These are phyloP conservation scores for Dryobotodes eremita DNA, from an alignment of 2,888 invertebrate genomes.

Conservation along the genomic window DNA sequence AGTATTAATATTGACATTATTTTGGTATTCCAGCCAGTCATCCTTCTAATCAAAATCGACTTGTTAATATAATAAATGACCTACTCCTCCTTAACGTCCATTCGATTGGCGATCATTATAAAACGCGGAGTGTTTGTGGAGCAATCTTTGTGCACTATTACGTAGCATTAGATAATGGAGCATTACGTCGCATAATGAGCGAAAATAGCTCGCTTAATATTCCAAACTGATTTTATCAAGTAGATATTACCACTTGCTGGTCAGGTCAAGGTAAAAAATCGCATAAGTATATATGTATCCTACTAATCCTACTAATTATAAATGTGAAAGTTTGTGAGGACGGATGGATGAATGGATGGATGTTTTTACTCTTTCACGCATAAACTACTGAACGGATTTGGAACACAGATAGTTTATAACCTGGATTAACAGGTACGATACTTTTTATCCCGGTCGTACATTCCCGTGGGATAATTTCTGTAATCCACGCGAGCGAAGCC, in stretches of 20 bases:
- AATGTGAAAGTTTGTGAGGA: no score
- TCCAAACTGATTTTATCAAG: slow-evolving; percentile 1
- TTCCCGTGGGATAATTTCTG: no score
- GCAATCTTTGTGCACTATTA: slow-evolving; percentile 59
- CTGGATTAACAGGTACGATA: no score
- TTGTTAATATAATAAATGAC: not conserved
- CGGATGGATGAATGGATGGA: no score
- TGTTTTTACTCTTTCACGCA: no score
- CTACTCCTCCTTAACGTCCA: slow-evolving; percentile 50
- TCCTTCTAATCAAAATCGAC: not conserved
- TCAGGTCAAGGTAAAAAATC: not conserved
- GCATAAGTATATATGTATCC: no score
- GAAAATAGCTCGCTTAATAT: slow-evolving; percentile 6
- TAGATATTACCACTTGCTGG: not conserved
- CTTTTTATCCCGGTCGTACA: no score
- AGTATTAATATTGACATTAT: not conserved
- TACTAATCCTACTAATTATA: no score
- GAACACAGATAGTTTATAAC: no score
- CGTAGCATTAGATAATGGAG: slow-evolving; percentile 8
- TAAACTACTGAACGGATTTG: no score
- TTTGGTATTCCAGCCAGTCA: not conserved
- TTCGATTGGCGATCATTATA: slow-evolving; percentile 37
- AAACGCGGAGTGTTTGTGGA: slow-evolving; percentile 55
- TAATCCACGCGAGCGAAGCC: no score
- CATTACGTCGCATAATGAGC: slow-evolving; percentile 35